Conservation (phyloP, 2,888 invertebrate species). For the Coleophora deauratella region DNA sequence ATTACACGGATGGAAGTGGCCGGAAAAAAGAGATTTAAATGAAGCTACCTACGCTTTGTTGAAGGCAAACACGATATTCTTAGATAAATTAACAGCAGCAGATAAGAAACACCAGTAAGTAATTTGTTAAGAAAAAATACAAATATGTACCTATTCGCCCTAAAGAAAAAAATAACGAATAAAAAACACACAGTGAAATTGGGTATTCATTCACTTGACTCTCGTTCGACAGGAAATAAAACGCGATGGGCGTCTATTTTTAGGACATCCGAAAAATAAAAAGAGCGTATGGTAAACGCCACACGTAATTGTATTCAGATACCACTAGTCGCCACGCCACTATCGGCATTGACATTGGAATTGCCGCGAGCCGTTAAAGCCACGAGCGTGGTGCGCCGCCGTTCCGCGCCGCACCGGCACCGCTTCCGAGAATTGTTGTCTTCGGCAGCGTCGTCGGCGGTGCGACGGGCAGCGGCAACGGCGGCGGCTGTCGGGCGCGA, state of each 20-base stretch:
- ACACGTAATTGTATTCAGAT: constrained; percentile 10
- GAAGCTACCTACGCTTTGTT: too few relatives aligned
- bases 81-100: too few relatives aligned
- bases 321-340: constrained; percentile 15
- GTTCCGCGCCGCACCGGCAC: constrained; percentile 1
- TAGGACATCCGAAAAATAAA: constrained; percentile 33
- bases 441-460: constrained; percentile 37
- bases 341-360: constrained; percentile 65
- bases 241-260: constrained; percentile 30
- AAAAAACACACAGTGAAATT: constrained; percentile 38
- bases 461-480: constrained; percentile 20
- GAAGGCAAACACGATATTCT: too few relatives aligned
- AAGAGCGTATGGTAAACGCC: constrained; percentile 13
- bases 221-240: constrained; percentile 32
- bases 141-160: too few relatives aligned
- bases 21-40: too few relatives aligned
- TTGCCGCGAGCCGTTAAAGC: constrained; percentile 29
- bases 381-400: constrained; percentile 48
- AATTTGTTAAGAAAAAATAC: too few relatives aligned
- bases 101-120: too few relatives aligned
- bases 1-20: too few relatives aligned
- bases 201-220: constrained; percentile 23
- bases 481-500: constrained; percentile 36
- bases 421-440: constrained; percentile 53
- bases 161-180: too few relatives aligned